These are phyloP conservation scores for Ferdinandea cuprea DNA, from an alignment of 2,888 invertebrate species.

Conservation along the genomic window DNA sequence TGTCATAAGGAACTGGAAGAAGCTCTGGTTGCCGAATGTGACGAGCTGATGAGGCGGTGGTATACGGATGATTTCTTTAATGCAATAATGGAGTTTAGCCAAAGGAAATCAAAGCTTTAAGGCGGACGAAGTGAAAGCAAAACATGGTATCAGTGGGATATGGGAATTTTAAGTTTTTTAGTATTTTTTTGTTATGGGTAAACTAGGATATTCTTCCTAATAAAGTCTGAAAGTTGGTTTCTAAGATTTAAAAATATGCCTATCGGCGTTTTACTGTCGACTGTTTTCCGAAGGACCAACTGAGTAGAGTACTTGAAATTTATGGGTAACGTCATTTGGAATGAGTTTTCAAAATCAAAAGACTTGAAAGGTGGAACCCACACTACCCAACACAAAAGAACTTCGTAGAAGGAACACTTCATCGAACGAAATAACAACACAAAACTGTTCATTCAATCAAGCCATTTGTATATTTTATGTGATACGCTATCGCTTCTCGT, in stretches of 20 bases:
- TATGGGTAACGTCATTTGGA: too few relatives aligned
- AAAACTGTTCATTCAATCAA: constrained; percentile 45
- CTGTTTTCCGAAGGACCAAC: too few relatives aligned
- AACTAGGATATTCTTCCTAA: too few relatives aligned
- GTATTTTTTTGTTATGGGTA: not conserved
- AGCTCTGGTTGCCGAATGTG: constrained; percentile 88
- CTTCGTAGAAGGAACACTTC: too few relatives aligned
- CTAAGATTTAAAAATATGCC: too few relatives aligned
- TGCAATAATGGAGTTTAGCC: constrained; percentile 80
- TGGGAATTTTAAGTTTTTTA: not conserved
- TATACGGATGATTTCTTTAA: constrained; percentile 87
- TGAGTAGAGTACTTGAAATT: too few relatives aligned
- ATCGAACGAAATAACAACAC: constrained; percentile 2
- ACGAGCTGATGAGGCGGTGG: constrained; percentile 86
- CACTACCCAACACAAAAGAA: too few relatives aligned
- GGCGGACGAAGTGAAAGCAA: not conserved
- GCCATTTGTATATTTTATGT: constrained; percentile 80
- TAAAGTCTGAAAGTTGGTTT: too few relatives aligned
- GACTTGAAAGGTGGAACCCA: too few relatives aligned
- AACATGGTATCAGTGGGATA: not conserved
- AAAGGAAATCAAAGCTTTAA: constrained; percentile 58
- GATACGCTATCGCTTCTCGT: constrained; percentile 79
- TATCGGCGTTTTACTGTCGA: too few relatives aligned
- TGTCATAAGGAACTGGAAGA: constrained; percentile 86
- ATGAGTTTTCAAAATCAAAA: too few relatives aligned